Base-by-base conservation (phyloP, 2,888 invertebrate species). In the Orchesella flavescens region DNA sequence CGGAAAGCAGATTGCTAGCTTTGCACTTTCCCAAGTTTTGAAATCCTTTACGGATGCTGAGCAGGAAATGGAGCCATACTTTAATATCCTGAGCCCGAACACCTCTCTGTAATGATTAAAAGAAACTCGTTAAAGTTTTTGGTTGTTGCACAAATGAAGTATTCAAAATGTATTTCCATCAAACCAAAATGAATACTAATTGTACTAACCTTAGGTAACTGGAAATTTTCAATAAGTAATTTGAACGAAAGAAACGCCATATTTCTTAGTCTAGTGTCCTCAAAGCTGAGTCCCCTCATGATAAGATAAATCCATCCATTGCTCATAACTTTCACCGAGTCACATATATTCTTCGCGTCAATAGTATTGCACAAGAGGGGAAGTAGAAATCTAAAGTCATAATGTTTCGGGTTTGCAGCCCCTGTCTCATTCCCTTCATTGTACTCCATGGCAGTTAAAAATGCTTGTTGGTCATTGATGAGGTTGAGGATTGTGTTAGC, bases 231-330 rank as follows among this genome's bases (percentile, higher is more conserved):
- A 49, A 87, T 68, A 2, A 88, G 72, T 23, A 87, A 63, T 21
- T 86, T 85, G 44, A 79, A 87, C 9, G 85, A 83, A 13, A 88
- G 59, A 61, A 88, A 86, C 7, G 87, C 78, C n/a, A 77, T 53
- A 12, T 84, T 82, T 49, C 88, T 76, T 61, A 87, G 34, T 0
- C 57, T 24, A 1, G 69, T 53, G 73, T 86, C 84, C 21, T 86
- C 79, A 17, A 87, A 69, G 12, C 76, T 78, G 19, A 88, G 63
- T 21, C 87, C 88, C 53, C 87, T 72, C 55, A 82, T 74, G 19
- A 88, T 87, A 24, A 87, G 83, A 69, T 87, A 87, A 72, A 88
- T 83, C 88, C 88, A 88, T 12, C 88, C 88, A 68, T 87, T 81
- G 5, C 72, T 72, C 5, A 87, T 72, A 10, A 87, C 86, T 59